Evolutionary conservation across 2,113 vertebrate species (phyloP), one percentile per base, ranked within the genome.

Genomic region (Miniopterus natalensis): DNA sequence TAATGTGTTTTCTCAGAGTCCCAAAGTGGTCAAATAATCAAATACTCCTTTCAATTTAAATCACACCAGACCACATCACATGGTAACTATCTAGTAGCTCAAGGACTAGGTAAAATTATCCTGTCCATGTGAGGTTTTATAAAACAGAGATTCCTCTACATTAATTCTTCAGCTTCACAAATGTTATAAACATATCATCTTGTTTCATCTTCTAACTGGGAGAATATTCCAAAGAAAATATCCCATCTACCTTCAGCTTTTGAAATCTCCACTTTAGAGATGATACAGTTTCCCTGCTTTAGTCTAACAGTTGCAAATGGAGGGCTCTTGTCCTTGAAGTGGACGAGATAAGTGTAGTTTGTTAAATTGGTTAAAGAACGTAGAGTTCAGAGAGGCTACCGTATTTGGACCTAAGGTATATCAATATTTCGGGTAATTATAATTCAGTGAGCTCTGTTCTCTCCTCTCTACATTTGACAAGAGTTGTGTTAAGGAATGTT

Each of bases 221-320:
- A 92, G 74, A 83, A 2, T 74, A 90, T 63, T n/a, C n/a, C 61
- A 87, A 87, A 92, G n/a, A 83, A 66, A 92, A 92, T 8, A 77
- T 11, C 10, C 88, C 77, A 84, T 51, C 75, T 70, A 53, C 53
- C 73, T 90, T 84, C 47, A 71, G 55, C 21, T 31, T 29, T 29
- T 81, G 55, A 92, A 40, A 70, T 59, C 31, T n/a, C 90, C 21
- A 9, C 36, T 45, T 84, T 88, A 51, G 45, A 68, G 71, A 70
- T 51, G 47, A 84, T 29, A 14, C 20, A 66, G 53, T 53, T 36
- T 84, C n/a, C 36, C 78, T 77, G 27, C 55, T 91, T 89, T 61
- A 83, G 18, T 84, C 57, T 84, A 90, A 65, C 7, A 12, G 27
- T 20, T 91, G 49, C 59, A 40, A 85, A 91, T 55, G 25, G n/a